phyloP scores from a whole-genome alignment of 2,113 vertebrate genomes.

The Bothrops jararaca region DNA sequence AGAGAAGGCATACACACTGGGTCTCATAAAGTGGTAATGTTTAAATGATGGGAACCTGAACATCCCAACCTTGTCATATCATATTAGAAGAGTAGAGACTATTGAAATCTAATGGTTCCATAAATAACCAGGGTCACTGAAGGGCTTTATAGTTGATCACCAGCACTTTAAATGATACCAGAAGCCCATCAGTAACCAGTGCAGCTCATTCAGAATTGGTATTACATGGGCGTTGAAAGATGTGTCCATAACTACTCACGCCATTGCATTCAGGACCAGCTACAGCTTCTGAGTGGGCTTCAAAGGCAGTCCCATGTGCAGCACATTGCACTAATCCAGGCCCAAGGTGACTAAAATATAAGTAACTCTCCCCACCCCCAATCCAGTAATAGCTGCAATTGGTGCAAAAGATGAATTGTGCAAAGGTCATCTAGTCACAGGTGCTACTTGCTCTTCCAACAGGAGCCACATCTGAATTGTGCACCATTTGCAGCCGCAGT shows the following conservation, averaged over 20 bases:
- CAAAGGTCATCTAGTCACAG: background rate
- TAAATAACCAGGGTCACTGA: background rate
- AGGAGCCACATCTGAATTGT: background rate
- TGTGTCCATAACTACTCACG: background rate
- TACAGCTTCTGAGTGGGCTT: background rate
- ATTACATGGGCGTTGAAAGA: background rate
- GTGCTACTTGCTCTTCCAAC: background rate
- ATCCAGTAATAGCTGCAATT: background rate
- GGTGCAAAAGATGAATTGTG: background rate
- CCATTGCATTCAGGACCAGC: background rate
- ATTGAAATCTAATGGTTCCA: background rate
- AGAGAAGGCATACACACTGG: background rate
- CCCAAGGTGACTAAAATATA: background rate
- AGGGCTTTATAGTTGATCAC: background rate
- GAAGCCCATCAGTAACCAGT: background rate
- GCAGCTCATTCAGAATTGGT: background rate
- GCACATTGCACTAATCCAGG: background rate
- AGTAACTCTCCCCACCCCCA: background rate
- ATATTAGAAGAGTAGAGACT: background rate
- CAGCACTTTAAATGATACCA: background rate
- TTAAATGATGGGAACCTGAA: background rate
- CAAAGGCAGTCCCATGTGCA: background rate
- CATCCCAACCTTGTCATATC: background rate
- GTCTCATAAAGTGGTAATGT: background rate
- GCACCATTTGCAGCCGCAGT: background rate